A percentile compares a stretch with the other conserved stretches of the same genome.
Conservation (phyloP, 2,888 invertebrate species). For the Xestobium rufovillosum region DNA sequence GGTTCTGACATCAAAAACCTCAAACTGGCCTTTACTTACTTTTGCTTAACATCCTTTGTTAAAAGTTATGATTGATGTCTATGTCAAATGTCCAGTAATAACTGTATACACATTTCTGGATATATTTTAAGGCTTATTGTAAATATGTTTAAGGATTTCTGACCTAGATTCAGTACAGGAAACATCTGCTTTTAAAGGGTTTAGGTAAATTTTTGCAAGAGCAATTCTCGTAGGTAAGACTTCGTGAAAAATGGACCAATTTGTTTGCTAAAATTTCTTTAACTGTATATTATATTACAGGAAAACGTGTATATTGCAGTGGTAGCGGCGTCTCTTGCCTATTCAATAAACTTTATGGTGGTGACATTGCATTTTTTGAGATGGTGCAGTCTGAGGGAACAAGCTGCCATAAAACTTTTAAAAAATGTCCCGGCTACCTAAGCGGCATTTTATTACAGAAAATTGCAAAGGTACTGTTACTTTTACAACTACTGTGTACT, state of each 20-base stretch:
- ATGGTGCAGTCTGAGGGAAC: no score
- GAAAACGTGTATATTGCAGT: no score
- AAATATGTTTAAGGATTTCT: conserved; percentile 33
- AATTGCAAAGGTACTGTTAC: conserved; percentile 1
- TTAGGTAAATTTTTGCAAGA: neutral
- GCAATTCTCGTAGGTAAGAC: no score
- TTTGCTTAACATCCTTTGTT: conserved; percentile 29
- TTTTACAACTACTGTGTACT: conserved; percentile 1
- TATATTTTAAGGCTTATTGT: conserved; percentile 35
- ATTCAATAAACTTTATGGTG: no score
- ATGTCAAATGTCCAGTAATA: conserved; percentile 35
- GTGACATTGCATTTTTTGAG: no score
- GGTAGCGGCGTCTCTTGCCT: no score
- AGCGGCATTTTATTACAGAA: no score
- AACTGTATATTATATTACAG: no score
- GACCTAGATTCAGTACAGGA: conserved; percentile 32
- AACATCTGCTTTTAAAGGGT: conserved; percentile 25
- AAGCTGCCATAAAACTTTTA: no score
- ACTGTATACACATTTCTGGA: conserved; percentile 34
- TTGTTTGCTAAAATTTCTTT: no score
- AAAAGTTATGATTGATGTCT: conserved; percentile 41
- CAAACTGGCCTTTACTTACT: conserved; percentile 37
- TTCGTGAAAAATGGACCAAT: no score
- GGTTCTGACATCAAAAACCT: conserved; percentile 36
- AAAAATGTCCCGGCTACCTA: no score